Base-by-base conservation (phyloP, 2,113 vertebrate genomes). In the Malurus cyaneus region DNA sequence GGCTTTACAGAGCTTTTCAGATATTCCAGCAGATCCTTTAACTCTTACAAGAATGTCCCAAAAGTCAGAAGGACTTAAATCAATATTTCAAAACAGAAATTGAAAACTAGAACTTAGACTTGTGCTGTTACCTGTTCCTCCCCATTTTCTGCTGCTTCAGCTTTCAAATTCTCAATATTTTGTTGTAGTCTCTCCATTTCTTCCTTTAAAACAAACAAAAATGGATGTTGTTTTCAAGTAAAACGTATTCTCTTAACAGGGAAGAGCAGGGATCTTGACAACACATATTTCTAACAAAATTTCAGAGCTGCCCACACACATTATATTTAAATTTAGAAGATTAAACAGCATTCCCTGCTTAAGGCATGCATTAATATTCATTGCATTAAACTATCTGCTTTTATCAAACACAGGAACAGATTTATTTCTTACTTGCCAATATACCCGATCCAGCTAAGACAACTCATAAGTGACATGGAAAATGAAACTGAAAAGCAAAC, bases 181-280 rank as follows among this genome's bases (percentile, higher is more conserved):
- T 98, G 98, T 96, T 99, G 99, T 39, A 99, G 97, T 36, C 99
- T 98, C 24, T 96, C 39, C 99, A 99, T 99, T 97, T 99, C 99
- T 93, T 99, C 99, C 99, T 99, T 94, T 56, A 96, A 96, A 95
- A 82, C 13, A 95, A 87, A 32, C 14, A 56, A 32, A 69, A 41
- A 13, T 36, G n/a, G 29, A 77, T 32, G 24, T 61, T 28, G 36
- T 24, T 81, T 88, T 92, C 46, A 93, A 61, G 7, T 47, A 23
- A 93, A 41, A 81, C 3, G 6, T 18, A 6, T 24, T 32, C 46
- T 79, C 26, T 57, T 53, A 53, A 42, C 10, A 66, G 5, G 2
- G 18, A 11, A 79, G 12, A 73, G 25, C 7, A 70, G 41, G 11
- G 76, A 74, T 44, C 34, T 61, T 69, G 53, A 60, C 36, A 57